Percentiles rank a stretch among this genome's conserved stretches.
These are phyloP conservation scores for Sebastes nivosus DNA, from an alignment of 2,797 vertebrate genomes.

Conservation along the genomic window DNA sequence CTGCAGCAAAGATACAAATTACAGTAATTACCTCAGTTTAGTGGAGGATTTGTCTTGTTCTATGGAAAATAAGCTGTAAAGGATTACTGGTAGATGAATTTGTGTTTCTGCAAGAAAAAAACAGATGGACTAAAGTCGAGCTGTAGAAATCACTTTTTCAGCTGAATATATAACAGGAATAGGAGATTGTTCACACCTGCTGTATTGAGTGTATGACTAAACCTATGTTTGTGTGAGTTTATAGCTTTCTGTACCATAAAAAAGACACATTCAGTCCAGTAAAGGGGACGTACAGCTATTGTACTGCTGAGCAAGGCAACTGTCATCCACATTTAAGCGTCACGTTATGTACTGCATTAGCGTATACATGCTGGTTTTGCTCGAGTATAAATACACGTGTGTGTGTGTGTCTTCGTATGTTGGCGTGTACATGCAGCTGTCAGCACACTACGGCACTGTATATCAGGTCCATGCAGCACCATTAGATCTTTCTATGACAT, in stretches of 20 bases:
- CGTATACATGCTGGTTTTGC: constrained; percentile 13
- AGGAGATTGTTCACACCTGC: neutral
- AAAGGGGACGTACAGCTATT: constrained; percentile 13
- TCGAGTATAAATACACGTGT: constrained; percentile 14
- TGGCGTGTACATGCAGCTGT: constrained; percentile 51
- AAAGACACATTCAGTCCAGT: constrained; percentile 5
- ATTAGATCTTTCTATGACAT: constrained; percentile 76
- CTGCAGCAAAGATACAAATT: constrained; percentile 33
- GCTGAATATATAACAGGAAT: neutral
- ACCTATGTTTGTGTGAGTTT: constrained; percentile 1
- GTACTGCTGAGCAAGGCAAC: constrained; percentile 57
- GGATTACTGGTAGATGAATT: neutral
- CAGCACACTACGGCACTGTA: constrained; percentile 55
- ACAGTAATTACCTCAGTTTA: constrained; percentile 10
- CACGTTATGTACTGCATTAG: constrained; percentile 39
- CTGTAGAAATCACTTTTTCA: neutral
- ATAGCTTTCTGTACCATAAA: constrained; percentile 6
- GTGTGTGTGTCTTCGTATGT: constrained; percentile 20
- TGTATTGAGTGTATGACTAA: neutral
- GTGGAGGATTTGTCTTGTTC: neutral
- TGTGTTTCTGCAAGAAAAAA: neutral
- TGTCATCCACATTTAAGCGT: constrained; percentile 46
- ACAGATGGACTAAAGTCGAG: neutral
- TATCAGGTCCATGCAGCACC: constrained; percentile 67
- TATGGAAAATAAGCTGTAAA: neutral